Base-by-base conservation (phyloP, 2,888 invertebrate species). In the Folsomia manolachei region DNA sequence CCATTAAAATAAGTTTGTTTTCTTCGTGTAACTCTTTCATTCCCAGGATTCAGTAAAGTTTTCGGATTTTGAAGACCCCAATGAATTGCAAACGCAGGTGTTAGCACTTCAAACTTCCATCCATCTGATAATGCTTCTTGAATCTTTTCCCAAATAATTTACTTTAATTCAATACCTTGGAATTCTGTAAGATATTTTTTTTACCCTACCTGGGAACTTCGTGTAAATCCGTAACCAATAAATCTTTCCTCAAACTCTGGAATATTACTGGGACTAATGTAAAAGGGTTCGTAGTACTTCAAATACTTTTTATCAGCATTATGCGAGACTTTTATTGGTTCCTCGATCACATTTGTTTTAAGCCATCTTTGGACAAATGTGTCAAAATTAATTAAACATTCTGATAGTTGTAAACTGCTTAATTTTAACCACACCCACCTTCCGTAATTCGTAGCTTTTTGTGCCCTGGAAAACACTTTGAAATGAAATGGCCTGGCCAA, bases 401-500 rank as follows among this genome's bases (percentile, higher is more conserved):
- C 1, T 23, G 26, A 63, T 63, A 24, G 25, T n/a, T 65, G 21
- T n/a, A 4, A 65, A 65, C 27, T 51, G 19, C 21, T 51, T 25
- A 51, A 9, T 51, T 51, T n/a, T 51, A 63, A n/a, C n/a, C n/a
- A n/a, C n/a, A n/a, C n/a, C n/a, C 14, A 71, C 76, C 61, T 52
- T 26, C 64, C 52, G 39, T 76, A 76, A 26, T 73, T 67, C n/a
- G 76, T 76, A 18, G 76, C 72, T 61, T 62, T 69, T 51, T 76
- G 76, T 21, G 72, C 76, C 2, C 39, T 56, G 14, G 71, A 93
- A 83, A 94, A 95, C 74, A 95, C 93, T 84, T 93, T 93, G 82
- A 93, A 90, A 83, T 95, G 95, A 83, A 94, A 95, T 0, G 94
- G 94, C 83, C 93, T 87, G 0, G 94, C 94, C 63, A 93, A 84